Conservation (phyloP, 1,140 invertebrate genomes). For the Heliothis virescens region DNA sequence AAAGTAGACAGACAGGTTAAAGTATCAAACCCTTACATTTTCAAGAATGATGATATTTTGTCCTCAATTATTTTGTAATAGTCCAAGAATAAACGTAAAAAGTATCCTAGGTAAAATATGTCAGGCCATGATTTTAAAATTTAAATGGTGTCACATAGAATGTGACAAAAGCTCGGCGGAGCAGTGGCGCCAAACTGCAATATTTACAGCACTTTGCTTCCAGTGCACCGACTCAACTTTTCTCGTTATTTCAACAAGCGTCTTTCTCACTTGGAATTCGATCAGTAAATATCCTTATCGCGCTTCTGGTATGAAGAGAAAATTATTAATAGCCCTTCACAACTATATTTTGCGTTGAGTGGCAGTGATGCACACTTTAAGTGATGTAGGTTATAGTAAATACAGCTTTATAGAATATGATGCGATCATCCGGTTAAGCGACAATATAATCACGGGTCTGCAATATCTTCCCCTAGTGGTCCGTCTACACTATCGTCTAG, state of each 20-base stretch:
- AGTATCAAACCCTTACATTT: no score
- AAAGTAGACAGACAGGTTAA: no score
- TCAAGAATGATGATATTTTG: no score
- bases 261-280: constrained; percentile 45
- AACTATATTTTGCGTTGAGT: constrained; percentile 64
- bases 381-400: constrained; percentile 66
- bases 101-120: no score
- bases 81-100: no score
- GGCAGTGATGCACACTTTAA: constrained; percentile 52
- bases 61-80: no score
- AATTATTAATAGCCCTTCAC: constrained; percentile 56
- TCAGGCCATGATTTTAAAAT: no score
- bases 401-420: constrained; percentile 67
- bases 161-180: not conserved
- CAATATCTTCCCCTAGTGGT: constrained; percentile 46
- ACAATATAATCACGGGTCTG: constrained; percentile 60
- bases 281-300: constrained; percentile 58
- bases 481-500: constrained; percentile 10
- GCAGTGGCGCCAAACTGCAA: not conserved
- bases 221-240: constrained; percentile 20
- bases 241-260: constrained; percentile 37
- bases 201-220: constrained; percentile 15
- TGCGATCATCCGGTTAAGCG: constrained; percentile 63
- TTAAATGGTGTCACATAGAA: constrained; percentile 17
- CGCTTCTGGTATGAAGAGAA: constrained; percentile 49